Conservation (phyloP, 1,140 invertebrate genomes). For the Drosophila pandora region DNA sequence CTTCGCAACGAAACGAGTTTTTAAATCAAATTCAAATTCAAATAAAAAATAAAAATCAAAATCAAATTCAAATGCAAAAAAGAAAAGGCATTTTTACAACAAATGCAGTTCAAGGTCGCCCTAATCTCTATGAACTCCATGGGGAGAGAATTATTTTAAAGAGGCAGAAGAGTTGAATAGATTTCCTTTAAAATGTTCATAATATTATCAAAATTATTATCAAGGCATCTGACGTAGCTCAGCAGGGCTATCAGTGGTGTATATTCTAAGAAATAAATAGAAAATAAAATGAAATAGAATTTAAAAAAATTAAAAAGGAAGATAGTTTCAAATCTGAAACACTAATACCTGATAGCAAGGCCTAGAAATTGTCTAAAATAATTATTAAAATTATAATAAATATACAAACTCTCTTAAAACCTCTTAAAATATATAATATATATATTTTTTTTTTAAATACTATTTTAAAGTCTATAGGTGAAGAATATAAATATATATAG, state of each 20-base stretch:
- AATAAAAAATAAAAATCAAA: slow-evolving; percentile 9
- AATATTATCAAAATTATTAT: background rate
- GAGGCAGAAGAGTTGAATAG: background rate
- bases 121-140: slow-evolving; percentile 7
- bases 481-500: too few species aligned
- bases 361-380: too few species aligned
- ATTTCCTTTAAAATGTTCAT: background rate
- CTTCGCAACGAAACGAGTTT: slow-evolving; percentile 25
- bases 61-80: slow-evolving; percentile 16
- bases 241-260: background rate
- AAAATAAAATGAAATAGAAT: too few species aligned
- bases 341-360: too few species aligned
- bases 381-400: too few species aligned
- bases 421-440: too few species aligned
- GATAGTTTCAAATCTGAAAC: too few species aligned
- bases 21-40: background rate
- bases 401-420: too few species aligned
- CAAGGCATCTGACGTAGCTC: background rate
- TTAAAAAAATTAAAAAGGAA: too few species aligned
- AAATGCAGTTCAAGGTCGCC: slow-evolving; percentile 36
- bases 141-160: slow-evolving; percentile 11
- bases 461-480: too few species aligned
- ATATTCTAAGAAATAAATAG: background rate
- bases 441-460: background rate
- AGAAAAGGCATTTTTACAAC: slow-evolving; percentile 7